Evolutionary conservation across 2,888 invertebrate species (phyloP), one percentile per base, ranked within the genome.

Genomic region (Tenthredo notha): DNA sequence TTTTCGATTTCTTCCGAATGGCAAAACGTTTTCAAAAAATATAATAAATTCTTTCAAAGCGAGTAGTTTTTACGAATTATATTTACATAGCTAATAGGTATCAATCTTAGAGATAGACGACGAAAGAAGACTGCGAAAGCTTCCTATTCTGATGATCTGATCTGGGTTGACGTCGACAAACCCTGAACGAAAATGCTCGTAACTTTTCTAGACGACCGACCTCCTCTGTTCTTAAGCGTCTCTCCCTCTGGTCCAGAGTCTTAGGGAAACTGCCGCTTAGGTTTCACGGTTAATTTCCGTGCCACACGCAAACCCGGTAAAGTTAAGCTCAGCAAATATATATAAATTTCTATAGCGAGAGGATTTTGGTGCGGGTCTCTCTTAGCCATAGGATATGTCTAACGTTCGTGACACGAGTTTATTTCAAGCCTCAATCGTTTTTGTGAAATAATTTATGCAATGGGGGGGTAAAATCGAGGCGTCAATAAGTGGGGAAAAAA

Each of bases 231-330:
- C 47, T 54, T 33, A 47, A 77, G 33, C 54, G 43, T 54, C 54
- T 54, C 58, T 37, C 37, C 37, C 58, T 33, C 37, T 18, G 78
- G 78, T 78, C 58, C 58, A 18, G 61, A 40, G 80, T 50, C 58
- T 58, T 61, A 40, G n/a, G 58, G 37, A 80, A 80, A 80, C 33
- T 80, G 40, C 58, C 40, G 58, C 80, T 80, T 61, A 61, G 12
- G 61, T 80, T 80, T 80, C 61, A 37, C 80, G 61, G 80, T 61
- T 80, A 80, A 80, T 58, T 80, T 80, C 40, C 40, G 21, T 25
- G 40, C 40, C 61, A 80, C 80, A 80, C 80, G 80, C 80, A 18
- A 80, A 15, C 61, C 37, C 25, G 21, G 77, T 1, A 25, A 43
- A 74, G 72, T 43, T 40, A 43, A 74, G 40, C 72, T 74, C 18